These are phyloP conservation scores for Nebria salina DNA, from an alignment of 2,888 invertebrate genomes.

Conservation along the genomic window DNA sequence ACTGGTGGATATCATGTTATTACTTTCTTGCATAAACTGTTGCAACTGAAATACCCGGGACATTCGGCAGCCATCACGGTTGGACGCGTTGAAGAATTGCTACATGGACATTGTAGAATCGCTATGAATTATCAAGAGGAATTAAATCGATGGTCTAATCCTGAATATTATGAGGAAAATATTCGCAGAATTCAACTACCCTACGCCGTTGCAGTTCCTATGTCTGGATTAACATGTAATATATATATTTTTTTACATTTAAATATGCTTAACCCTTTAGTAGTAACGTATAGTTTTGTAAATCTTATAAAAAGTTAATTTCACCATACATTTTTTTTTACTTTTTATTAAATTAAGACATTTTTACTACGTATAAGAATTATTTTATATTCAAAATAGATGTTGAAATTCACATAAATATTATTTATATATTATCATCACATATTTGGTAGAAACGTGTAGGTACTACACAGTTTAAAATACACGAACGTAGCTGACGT, in stretches of 20 bases:
- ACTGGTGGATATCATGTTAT: conserved; percentile 89
- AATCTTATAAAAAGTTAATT: too few species aligned
- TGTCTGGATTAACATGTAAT: conserved; percentile 71
- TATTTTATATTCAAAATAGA: too few species aligned
- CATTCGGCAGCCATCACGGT: conserved; percentile 89
- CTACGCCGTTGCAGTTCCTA: conserved; percentile 72
- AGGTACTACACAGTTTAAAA: too few species aligned
- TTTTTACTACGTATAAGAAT: too few species aligned
- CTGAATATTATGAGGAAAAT: conserved; percentile 83
- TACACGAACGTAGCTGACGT: too few species aligned
- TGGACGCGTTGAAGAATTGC: conserved; percentile 85
- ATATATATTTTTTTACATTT: conserved; percentile 16
- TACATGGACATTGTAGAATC: conserved; percentile 82
- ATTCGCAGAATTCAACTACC: conserved; percentile 89
- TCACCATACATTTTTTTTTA: too few species aligned
- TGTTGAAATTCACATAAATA: too few species aligned
- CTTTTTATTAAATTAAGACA: too few species aligned
- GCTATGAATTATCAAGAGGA: conserved; percentile 83
- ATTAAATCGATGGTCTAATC: conserved; percentile 81
- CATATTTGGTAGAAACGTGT: too few species aligned
- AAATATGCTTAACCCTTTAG: neutral
- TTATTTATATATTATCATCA: too few species aligned
- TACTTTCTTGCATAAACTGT: conserved; percentile 82
- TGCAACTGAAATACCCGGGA: conserved; percentile 93
- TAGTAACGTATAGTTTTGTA: too few species aligned